Evolutionary conservation across 2,113 vertebrate species (phyloP), one percentile per base, ranked within the genome.

Genomic region (Gnathonemus longibarbis): DNA sequence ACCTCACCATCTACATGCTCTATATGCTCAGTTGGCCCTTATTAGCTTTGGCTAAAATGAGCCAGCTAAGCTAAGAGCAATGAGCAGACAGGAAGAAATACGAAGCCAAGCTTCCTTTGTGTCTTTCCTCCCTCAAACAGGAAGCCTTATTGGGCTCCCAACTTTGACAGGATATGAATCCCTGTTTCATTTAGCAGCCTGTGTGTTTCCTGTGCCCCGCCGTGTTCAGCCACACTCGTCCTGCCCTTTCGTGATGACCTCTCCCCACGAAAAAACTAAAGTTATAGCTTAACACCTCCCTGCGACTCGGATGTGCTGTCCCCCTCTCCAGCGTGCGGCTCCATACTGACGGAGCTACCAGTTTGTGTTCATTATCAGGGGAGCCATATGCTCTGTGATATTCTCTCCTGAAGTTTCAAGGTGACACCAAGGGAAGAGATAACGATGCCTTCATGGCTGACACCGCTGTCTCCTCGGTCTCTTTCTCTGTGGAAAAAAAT

Each of bases 301-400:
- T 42, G n/a, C 31, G 27, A 53, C 50, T 53, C 50, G 85, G 85
- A 50, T 53, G 27, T 27, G 31, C 27, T 50, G 10, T 27, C 50
- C 85, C 50, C 85, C 50, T 27, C n/a, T 50, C 50, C 45, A 48
- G 8, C 21, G 9, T 48, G 80, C 3, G 21, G 80, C 42, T 84
- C 39, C 27, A 53, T 53, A 87, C 85, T 17, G 85, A 87, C 50
- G 50, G 50, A 87, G 48, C 27, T 53, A 52, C 85, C 27, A 39
- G 85, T 87, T 48, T 49, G 35, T 87, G 85, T 87, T 87, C 85
- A 87, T 53, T 87, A 87, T 87, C 49, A 53, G 85, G 50, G 85
- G 50, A 87, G 85, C 85, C 85, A 87, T 87, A 87, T 87, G 85
- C 85, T 87, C 85, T 53, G 50, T 53, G 85, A 87, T 87, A 87